phyloP scores from a whole-genome alignment of 1,140 invertebrate species.

The Linepithema humile region DNA sequence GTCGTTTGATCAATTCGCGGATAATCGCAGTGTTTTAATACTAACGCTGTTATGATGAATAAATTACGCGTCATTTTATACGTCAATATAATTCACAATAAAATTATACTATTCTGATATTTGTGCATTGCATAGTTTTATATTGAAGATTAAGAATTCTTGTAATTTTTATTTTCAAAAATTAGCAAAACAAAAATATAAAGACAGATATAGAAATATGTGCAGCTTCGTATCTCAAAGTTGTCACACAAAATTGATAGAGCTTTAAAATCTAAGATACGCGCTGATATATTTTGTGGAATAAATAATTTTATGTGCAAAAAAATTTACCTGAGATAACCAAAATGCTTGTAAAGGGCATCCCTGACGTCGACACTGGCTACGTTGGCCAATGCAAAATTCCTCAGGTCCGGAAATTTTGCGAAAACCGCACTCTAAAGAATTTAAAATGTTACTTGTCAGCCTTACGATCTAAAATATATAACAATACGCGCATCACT shows the following conservation, averaged over 20 bases:
- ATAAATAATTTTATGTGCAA: neutral
- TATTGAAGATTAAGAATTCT: neutral
- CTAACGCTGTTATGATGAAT: too few relatives aligned
- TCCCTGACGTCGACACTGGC: slow-evolving; percentile 96
- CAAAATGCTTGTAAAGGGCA: slow-evolving; percentile 94
- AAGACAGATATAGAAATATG: too few relatives aligned
- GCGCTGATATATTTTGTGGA: neutral
- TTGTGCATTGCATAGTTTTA: neutral
- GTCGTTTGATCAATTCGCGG: neutral
- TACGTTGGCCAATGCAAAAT: slow-evolving; percentile 97
- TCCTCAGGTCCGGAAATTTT: slow-evolving; percentile 94
- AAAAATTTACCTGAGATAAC: slow-evolving; percentile 87
- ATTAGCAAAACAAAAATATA: too few relatives aligned
- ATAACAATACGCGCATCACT: neutral
- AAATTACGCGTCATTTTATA: neutral
- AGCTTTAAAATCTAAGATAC: too few relatives aligned
- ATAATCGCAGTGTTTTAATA: neutral
- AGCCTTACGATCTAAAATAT: slow-evolving; percentile 1
- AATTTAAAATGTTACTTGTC: slow-evolving; percentile 35
- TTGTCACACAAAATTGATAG: too few relatives aligned
- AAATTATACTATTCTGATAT: too few relatives aligned
- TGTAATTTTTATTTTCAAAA: too few relatives aligned
- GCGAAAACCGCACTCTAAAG: slow-evolving; percentile 95
- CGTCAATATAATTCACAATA: neutral
- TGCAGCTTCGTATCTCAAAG: too few relatives aligned